Conservation (phyloP, 2,888 invertebrate species). For the Oxystoma pomonae region DNA sequence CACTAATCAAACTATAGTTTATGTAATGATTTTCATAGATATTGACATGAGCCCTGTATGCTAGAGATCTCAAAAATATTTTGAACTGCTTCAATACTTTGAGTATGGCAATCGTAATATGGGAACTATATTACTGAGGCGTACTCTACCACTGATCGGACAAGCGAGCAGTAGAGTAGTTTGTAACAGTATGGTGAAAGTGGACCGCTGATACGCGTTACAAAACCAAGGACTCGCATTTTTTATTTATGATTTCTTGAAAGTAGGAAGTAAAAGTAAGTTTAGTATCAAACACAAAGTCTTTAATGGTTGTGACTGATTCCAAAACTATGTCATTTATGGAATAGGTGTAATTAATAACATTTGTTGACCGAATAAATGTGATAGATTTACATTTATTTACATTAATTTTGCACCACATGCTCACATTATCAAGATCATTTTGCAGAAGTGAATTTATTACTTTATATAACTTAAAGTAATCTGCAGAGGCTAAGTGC, state of each 20-base stretch:
- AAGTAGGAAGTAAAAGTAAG: neutral
- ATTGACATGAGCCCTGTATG: neutral
- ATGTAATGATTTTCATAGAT: neutral
- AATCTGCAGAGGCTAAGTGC: neutral
- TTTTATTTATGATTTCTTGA: neutral
- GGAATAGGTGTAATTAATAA: neutral
- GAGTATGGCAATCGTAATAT: neutral
- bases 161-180: neutral
- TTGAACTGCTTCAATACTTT: neutral
- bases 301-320: neutral
- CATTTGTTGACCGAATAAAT: neutral
- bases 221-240: conserved; percentile 1
- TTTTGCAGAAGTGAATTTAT: neutral
- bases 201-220: neutral
- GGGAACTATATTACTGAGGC: neutral
- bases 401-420: neutral
- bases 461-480: neutral
- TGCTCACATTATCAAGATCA: neutral
- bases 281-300: conserved; percentile 1
- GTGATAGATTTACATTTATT: neutral
- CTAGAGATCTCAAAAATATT: neutral
- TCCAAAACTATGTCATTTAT: neutral
- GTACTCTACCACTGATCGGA: neutral
- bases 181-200: neutral
- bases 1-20: neutral